phyloP scores from a whole-genome alignment of 2,797 vertebrate species.

The Scleropages formosus region DNA sequence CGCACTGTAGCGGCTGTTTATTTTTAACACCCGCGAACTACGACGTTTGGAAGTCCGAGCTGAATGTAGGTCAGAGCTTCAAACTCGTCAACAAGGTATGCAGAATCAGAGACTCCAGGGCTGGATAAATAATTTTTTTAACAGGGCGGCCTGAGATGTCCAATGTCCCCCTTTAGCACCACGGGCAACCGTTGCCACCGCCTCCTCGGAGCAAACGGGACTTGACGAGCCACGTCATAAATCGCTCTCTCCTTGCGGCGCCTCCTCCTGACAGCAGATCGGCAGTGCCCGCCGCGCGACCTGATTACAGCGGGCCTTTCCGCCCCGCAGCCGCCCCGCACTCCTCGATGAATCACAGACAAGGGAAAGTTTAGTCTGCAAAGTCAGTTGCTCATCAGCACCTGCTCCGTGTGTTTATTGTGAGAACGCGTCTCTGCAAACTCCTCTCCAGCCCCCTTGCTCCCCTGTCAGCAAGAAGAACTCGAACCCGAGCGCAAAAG shows the following conservation, averaged over 20 bases:
- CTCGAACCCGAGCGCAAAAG: background rate
- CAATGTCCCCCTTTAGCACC: background rate
- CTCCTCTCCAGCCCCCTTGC: background rate
- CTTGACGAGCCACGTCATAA: background rate
- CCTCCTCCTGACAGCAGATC: background rate
- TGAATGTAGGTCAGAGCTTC: background rate
- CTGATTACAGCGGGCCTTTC: background rate
- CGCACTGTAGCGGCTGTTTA: background rate
- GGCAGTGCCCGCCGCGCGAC: background rate
- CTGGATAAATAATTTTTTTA: slow-evolving; percentile 1
- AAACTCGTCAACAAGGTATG: background rate
- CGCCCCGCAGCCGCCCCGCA: background rate
- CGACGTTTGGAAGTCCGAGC: background rate
- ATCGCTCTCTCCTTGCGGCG: background rate
- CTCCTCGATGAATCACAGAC: background rate
- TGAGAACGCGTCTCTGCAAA: background rate
- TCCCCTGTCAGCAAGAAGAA: no score
- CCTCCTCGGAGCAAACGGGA: background rate
- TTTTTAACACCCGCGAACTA: background rate
- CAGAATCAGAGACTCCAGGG: background rate
- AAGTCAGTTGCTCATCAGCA: background rate
- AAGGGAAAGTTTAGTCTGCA: background rate
- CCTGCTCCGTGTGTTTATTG: background rate
- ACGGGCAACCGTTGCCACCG: background rate
- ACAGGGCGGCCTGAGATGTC: background rate